A percentile compares a stretch with the other conserved stretches of the same genome.
phyloP scores from a whole-genome alignment of 2,113 vertebrate species.

The Cynoglossus semilaevis region DNA sequence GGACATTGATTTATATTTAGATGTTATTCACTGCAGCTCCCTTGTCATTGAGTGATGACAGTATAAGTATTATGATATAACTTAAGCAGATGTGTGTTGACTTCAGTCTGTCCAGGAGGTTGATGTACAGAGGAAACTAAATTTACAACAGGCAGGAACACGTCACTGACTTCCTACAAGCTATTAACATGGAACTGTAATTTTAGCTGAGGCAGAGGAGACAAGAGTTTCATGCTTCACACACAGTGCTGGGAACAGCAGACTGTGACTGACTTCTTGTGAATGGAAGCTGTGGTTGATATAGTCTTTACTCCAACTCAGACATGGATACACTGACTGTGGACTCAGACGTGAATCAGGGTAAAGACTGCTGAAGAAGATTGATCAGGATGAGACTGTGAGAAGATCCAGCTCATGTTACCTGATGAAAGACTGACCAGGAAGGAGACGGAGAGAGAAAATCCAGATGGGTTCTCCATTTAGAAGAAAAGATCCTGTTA shows the following conservation, averaged over 20 bases:
- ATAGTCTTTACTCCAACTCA: neutral
- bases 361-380: too few species aligned
- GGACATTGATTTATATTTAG: neutral
- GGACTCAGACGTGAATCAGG: too few species aligned
- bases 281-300: constrained; percentile 26
- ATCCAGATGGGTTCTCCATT: constrained; percentile 19
- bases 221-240: constrained; percentile 8
- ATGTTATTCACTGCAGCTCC: neutral
- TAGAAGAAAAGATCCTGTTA: constrained; percentile 6
- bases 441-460: constrained; percentile 21
- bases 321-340: too few species aligned
- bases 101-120: neutral
- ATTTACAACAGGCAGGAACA: constrained; percentile 14
- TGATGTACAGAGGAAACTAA: constrained; percentile 1
- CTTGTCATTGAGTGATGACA: too few species aligned
- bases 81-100: neutral
- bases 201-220: constrained; percentile 6
- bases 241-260: constrained; percentile 13
- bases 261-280: constrained; percentile 12
- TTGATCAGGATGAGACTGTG: neutral
- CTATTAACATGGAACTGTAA: constrained; percentile 17
- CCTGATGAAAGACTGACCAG: constrained; percentile 33
- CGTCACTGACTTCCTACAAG: constrained; percentile 8
- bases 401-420: constrained; percentile 24
- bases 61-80: neutral